phyloP scores from a whole-genome alignment of 2,797 vertebrate species.

The Platalea minor region DNA sequence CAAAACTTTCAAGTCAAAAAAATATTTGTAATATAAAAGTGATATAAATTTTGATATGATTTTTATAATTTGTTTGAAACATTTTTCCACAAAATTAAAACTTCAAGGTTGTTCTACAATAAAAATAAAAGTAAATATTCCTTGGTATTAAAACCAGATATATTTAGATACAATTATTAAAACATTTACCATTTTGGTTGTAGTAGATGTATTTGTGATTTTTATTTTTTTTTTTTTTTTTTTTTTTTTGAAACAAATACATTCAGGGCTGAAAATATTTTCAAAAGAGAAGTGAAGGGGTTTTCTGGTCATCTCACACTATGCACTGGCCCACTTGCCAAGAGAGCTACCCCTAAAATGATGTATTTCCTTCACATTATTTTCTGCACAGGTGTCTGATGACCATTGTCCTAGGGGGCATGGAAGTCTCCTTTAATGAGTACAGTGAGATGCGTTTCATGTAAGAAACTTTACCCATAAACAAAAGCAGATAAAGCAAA shows the following conservation, averaged over 20 bases:
- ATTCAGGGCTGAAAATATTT: not conserved
- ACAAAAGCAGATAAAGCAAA: not conserved
- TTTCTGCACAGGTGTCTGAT: not conserved
- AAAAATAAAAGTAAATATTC: not conserved
- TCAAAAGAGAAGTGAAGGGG: not conserved
- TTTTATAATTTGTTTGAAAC: not conserved
- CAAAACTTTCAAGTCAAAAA: not conserved
- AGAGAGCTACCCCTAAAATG: not conserved
- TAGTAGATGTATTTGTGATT: not conserved
- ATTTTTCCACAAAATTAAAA: not conserved
- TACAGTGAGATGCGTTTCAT: not conserved
- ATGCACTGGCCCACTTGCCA: not conserved
- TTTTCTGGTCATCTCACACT: not conserved
- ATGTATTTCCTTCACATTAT: not conserved
- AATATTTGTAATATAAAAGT: not conserved
- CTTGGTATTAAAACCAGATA: not conserved
- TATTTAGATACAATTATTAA: not conserved
- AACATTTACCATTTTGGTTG: not conserved
- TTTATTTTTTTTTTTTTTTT: not conserved
- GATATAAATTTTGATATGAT: not conserved
- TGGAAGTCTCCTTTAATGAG: not conserved
- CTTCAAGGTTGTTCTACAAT: not conserved
- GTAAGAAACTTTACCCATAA: not conserved
- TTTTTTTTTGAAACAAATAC: not conserved
- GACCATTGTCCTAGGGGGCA: not conserved